Conservation (phyloP, 1,140 invertebrate genomes). For the Ceratosolen solmsi region DNA sequence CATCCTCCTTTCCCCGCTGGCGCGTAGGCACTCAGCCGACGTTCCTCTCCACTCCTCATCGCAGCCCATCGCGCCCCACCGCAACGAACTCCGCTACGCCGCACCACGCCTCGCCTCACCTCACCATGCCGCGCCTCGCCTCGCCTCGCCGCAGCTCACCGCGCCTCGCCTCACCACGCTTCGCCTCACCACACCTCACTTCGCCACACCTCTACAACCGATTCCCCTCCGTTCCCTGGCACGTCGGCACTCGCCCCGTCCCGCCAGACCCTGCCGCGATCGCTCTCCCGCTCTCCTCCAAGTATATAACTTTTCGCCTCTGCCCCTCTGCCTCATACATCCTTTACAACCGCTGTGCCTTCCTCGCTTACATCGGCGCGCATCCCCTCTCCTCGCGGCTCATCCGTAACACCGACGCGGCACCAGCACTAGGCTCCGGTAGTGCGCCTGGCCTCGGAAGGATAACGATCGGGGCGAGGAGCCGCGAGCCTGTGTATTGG, state of each 20-base stretch:
- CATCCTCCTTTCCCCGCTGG: neutral
- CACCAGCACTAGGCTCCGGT: slow-evolving; percentile 1
- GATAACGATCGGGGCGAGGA: slow-evolving; percentile 48
- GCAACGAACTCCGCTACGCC: too few relatives aligned
- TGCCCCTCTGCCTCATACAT: neutral
- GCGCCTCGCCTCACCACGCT: too few relatives aligned
- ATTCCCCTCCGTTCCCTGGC: too few relatives aligned
- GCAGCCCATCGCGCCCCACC: too few relatives aligned
- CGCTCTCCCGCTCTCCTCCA: too few relatives aligned
- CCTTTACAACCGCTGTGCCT: slow-evolving; percentile 15
- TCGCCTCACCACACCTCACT: too few relatives aligned
- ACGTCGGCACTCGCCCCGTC: slow-evolving; percentile 1
- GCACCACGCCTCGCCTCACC: too few relatives aligned
- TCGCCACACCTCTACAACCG: too few relatives aligned
- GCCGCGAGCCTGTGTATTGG: neutral
- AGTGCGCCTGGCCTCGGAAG: slow-evolving; percentile 33
- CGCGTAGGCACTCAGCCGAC: neutral
- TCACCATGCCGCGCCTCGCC: too few relatives aligned
- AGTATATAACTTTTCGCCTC: neutral
- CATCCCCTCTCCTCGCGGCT: slow-evolving; percentile 20
- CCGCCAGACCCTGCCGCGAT: too few relatives aligned
- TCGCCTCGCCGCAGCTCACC: too few relatives aligned
- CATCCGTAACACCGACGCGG: slow-evolving; percentile 5
- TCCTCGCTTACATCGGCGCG: slow-evolving; percentile 19
- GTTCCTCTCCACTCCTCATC: too few relatives aligned